Evolutionary conservation across 1,140 invertebrate species (phyloP), one percentile per base, ranked within the genome.

Genomic region (Papilio polytes): DNA sequence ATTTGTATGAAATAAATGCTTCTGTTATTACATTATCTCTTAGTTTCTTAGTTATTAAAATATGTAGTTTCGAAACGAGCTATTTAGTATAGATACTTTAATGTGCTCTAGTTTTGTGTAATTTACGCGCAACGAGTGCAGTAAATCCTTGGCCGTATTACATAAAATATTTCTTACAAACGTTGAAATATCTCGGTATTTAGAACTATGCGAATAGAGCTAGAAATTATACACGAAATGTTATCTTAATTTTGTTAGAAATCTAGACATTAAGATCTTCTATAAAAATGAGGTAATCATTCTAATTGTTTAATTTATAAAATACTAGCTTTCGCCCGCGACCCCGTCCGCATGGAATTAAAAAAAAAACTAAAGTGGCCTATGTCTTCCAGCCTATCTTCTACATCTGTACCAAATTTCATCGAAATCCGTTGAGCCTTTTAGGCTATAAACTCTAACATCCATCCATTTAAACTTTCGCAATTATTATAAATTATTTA

Each of bases 111-210:
- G 26, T 70, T 70, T 70, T 70, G 63, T 31, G 26, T 70, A 70
- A 70, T 70, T 70, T 70, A 70, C 63, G 63, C 63, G 63, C 22
- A 31, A 70, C 26, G 63, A 31, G 26, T 31, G 63, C 63, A 70
- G 26, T 70, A 70, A 70, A 70, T 70, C 63, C 63, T 70, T 70
- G 63, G 63, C 63, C 63, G 63, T 31, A 36, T 70, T 70, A 31
- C 63, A 70, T 70, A 31, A 70, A 70, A 31, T 31, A 70, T 70
- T 31, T 70, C 63, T 70, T 70, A 70, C 63, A 70, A 70, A 70
- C 63, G 26, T 70, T 70, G 63, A 70, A 70, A 70, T 70, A 70
- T 70, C 6, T 70, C 22, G 13, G 26, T 70, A 20, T 56, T 56
- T 56, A 70, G 13, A 70, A 22, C 59, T 63, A 63, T 63, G 12